phyloP scores from a whole-genome alignment of 2,797 vertebrate genomes.

The Hippocampus kuda region DNA sequence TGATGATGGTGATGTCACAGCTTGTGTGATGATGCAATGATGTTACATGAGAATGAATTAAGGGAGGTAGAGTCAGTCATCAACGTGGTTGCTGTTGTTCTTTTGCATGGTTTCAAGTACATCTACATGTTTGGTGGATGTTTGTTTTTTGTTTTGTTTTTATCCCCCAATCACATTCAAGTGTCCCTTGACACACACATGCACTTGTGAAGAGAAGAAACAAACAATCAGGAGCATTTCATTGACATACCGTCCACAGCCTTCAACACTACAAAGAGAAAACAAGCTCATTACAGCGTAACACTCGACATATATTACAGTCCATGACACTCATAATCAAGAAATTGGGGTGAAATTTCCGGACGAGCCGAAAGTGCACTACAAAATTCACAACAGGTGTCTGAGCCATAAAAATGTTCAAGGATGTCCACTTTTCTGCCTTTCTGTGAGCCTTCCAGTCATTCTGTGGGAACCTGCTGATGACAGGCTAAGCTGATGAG shows the following conservation, averaged over 20 bases:
- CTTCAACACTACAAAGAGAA: slow-evolving; percentile 64
- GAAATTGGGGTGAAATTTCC: background rate
- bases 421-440: no score
- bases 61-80: background rate
- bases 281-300: slow-evolving; percentile 46
- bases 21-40: slow-evolving; percentile 12
- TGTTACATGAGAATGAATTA: slow-evolving; percentile 9
- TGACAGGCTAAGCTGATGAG: no score
- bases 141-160: no score
- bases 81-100: no score
- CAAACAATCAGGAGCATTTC: slow-evolving; percentile 19
- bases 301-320: background rate
- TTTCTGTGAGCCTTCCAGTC: no score
- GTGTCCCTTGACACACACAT: background rate
- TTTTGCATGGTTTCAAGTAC: no score
- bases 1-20: slow-evolving; percentile 10
- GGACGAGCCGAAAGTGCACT: no score
- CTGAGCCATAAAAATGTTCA: no score
- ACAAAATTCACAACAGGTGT: background rate
- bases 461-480: no score
- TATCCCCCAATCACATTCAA: no score
- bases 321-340: background rate
- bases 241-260: slow-evolving; percentile 52
- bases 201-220: background rate
- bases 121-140: no score